These are phyloP conservation scores for Trachelus tabidus DNA, from an alignment of 2,888 invertebrate genomes.

Conservation along the genomic window DNA sequence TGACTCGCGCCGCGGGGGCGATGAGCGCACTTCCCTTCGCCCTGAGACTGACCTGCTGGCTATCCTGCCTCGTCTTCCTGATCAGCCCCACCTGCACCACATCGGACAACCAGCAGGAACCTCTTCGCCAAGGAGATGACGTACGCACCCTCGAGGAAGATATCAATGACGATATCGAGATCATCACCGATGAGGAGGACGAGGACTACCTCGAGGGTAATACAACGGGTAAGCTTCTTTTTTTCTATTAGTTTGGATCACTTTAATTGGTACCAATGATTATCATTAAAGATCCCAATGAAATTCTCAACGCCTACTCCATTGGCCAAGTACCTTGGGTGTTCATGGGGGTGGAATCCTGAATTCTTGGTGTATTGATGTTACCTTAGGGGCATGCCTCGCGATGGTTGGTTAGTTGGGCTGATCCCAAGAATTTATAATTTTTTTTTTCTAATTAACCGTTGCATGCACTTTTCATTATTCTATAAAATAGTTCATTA, in stretches of 20 bases:
- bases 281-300: neutral
- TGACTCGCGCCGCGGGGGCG: constrained; percentile 66
- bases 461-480: neutral
- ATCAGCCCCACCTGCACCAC: constrained; percentile 25
- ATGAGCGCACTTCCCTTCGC: constrained; percentile 64
- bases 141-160: constrained; percentile 11
- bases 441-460: neutral
- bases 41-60: constrained; percentile 61
- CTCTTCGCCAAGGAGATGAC: constrained; percentile 17
- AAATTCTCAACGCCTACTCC: neutral
- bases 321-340: neutral
- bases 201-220: constrained; percentile 61
- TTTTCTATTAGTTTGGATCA: neutral
- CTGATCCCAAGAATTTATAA: neutral
- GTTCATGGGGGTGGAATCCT: neutral
- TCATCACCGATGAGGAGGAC: constrained; percentile 57
- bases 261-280: neutral
- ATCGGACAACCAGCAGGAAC: constrained; percentile 17
- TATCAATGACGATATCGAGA: constrained; percentile 28
- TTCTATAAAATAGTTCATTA: neutral
- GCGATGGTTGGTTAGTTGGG: neutral
- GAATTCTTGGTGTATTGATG: neutral
- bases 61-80: constrained; percentile 60
- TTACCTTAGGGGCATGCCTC: neutral
- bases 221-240: constrained; percentile 58